Evolutionary conservation across 2,888 invertebrate species (phyloP).

Genomic region (Ochropacha duplaris): DNA sequence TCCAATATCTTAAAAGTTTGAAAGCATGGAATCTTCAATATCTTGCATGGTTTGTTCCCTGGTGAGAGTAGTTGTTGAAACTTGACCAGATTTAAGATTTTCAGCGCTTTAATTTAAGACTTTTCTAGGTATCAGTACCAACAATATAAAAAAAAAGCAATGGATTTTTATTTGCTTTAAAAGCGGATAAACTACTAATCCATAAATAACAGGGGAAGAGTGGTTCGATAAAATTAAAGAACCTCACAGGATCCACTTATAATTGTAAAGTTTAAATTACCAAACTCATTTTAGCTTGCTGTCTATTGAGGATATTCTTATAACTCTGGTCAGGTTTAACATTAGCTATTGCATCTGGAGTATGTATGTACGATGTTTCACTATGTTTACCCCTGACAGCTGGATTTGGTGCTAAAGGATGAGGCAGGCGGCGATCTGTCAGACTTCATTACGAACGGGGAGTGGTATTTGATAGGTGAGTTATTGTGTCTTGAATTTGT

Average conservation of each 20-base stretch:
- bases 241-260: too few relatives aligned
- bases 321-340: background rate
- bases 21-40: conserved; percentile 10
- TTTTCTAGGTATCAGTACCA: too few relatives aligned
- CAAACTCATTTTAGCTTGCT: too few relatives aligned
- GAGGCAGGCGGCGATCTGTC: conserved; percentile 97
- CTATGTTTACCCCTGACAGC: conserved; percentile 80
- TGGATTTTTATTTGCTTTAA: too few relatives aligned
- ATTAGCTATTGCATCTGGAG: conserved; percentile 8
- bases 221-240: too few relatives aligned
- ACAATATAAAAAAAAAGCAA: too few relatives aligned
- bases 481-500: conserved; percentile 4
- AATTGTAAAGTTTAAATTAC: too few relatives aligned
- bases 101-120: too few relatives aligned
- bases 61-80: background rate
- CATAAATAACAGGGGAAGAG: too few relatives aligned
- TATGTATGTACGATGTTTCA: conserved; percentile 22
- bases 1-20: background rate
- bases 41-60: conserved; percentile 3
- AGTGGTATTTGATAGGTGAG: conserved; percentile 99
- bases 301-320: background rate
- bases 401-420: conserved; percentile 98
- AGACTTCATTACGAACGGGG: conserved; percentile 99
- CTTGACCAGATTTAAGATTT: background rate
- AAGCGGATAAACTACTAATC: too few relatives aligned